Evolutionary conservation across 2,888 invertebrate species (phyloP), one percentile per base, ranked within the genome.

Genomic region (Callyntrura sp.): DNA sequence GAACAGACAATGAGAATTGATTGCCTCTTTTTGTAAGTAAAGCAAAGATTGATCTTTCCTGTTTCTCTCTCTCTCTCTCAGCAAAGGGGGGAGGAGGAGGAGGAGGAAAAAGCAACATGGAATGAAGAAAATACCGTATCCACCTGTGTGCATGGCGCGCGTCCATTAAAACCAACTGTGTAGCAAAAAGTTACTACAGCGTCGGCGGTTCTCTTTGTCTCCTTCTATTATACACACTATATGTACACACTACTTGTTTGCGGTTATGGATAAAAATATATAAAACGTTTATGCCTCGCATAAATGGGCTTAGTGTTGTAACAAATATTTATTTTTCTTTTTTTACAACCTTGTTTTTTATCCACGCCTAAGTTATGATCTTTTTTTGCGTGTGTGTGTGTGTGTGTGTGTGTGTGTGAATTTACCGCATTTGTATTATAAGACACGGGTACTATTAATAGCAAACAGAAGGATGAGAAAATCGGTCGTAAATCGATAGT

Each of bases 1-100:
- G 73, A 73, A 51, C 70, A 73, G 85, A 85, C 85, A 85, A 85
- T 85, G 85, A 73, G 57, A 85, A 85, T 85, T 70, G 85, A 85
- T 85, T 73, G 73, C 85, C 14, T 17, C 23, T 78, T 35, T 57
- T 78, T 28, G 55, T 78, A 78, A 51, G 51, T 76, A 76, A 48
- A 76, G 23, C 76, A 78, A 78, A 55, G 55, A 55, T 78, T 78
- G 78, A 78, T 78, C 78, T 78, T 78, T 57, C 78, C 20, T n/a
- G 6, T 45, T 76, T 78, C 28, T 17, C 35, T 35, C 35, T 35
- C 35, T 6, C 35, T 35, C 6, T 35, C 35, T 35, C 3, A 6
- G 35, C 35, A 35, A 35, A 35, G 6, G 35, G 35, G 35, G 35
- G 6, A 35, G 35, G 35, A 35, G 35, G 35, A 6, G 65, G 14